Evolutionary conservation across 2,797 vertebrate genomes (phyloP).

Genomic region (Melanotaenia nigrans): DNA sequence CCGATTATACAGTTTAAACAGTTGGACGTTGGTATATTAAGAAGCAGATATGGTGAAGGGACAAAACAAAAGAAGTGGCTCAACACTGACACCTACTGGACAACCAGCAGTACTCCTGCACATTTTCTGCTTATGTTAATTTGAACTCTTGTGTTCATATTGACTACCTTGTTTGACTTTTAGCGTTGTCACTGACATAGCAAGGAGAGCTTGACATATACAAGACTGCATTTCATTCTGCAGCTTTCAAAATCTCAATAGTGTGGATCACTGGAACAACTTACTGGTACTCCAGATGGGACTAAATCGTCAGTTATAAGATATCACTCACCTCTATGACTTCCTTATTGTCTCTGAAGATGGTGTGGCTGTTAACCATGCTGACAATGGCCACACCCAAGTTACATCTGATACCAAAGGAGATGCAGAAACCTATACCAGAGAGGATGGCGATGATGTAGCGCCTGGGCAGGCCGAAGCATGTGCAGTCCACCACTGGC

Average conservation of each 20-base stretch:
- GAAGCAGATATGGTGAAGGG: background rate
- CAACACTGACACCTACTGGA: constrained; percentile 30
- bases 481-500: constrained; percentile 92
- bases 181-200: too few relatives aligned
- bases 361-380: constrained; percentile 95
- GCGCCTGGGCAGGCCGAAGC: constrained; percentile 91
- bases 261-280: too few relatives aligned
- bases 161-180: background rate
- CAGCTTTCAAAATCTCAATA: too few relatives aligned
- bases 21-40: background rate
- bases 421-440: constrained; percentile 95
- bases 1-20: background rate
- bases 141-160: too few relatives aligned
- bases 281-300: background rate
- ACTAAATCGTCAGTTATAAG: background rate
- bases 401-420: constrained; percentile 96
- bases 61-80: background rate
- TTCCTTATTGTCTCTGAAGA: constrained; percentile 86
- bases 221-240: too few relatives aligned
- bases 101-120: constrained; percentile 8
- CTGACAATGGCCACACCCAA: constrained; percentile 95
- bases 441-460: constrained; percentile 96
- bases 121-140: background rate
- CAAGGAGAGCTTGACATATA: too few relatives aligned
- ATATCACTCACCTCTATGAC: constrained; percentile 85